These are phyloP conservation scores for Osmoderma eremita DNA, from an alignment of 2,888 invertebrate genomes.

Conservation along the genomic window DNA sequence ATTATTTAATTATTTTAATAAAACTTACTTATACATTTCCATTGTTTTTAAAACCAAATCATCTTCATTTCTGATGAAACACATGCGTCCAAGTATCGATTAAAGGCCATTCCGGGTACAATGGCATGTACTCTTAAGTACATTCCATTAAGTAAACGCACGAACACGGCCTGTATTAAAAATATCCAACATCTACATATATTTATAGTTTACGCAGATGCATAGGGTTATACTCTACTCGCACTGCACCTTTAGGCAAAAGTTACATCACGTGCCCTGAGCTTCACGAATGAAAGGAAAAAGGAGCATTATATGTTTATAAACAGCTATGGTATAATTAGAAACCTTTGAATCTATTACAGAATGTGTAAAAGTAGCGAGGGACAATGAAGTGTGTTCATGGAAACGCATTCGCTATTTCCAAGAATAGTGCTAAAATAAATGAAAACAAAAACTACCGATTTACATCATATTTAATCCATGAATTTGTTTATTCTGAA, in stretches of 20 bases:
- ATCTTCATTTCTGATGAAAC: neutral
- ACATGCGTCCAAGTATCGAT: neutral
- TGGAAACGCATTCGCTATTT: too few relatives aligned
- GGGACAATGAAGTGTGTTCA: neutral
- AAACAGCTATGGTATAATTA: constrained; percentile 20
- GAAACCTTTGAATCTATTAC: constrained; percentile 17
- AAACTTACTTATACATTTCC: neutral
- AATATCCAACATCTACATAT: constrained; percentile 31
- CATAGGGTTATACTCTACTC: constrained; percentile 11
- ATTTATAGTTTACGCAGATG: constrained; percentile 37
- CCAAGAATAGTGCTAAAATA: too few relatives aligned
- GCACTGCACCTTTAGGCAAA: constrained; percentile 7
- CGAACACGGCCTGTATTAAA: constrained; percentile 12
- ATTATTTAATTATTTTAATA: too few relatives aligned
- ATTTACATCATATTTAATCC: too few relatives aligned
- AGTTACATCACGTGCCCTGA: constrained; percentile 25
- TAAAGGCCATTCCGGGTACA: neutral
- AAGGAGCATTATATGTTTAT: constrained; percentile 16
- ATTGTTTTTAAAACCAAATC: neutral
- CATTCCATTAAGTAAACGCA: constrained; percentile 2
- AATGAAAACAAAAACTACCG: too few relatives aligned
- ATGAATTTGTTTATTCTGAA: too few relatives aligned
- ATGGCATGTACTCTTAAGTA: neutral
- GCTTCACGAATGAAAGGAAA: constrained; percentile 15
- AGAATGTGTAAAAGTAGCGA: constrained; percentile 13